These are phyloP conservation scores for Habroteleia sp. DNA, from an alignment of 2,888 invertebrate genomes.

Conservation along the genomic window DNA sequence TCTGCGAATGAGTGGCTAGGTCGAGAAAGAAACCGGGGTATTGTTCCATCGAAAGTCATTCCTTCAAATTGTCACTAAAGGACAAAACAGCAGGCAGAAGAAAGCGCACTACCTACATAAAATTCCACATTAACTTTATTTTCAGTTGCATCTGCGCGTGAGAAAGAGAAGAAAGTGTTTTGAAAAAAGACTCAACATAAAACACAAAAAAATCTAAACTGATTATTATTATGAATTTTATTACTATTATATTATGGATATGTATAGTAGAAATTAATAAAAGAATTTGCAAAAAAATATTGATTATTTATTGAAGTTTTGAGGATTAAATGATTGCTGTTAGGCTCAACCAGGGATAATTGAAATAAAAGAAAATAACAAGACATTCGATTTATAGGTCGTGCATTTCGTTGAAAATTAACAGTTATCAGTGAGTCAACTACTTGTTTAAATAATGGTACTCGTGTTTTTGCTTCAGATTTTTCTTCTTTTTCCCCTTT, in stretches of 20 bases:
- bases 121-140: slow-evolving; percentile 37
- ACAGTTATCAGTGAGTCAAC: no score
- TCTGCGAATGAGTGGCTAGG: slow-evolving; percentile 17
- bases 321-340: no score
- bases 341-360: no score
- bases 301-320: no score
- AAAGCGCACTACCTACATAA: slow-evolving; percentile 37
- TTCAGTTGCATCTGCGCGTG: slow-evolving; percentile 22
- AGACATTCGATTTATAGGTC: no score
- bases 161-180: slow-evolving; percentile 18
- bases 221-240: slow-evolving; percentile 34
- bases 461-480: slow-evolving; percentile 39
- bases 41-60: slow-evolving; percentile 49
- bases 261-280: slow-evolving; percentile 54
- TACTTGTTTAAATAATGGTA: slow-evolving; percentile 24
- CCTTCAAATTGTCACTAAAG: slow-evolving; percentile 18
- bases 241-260: slow-evolving; percentile 47
- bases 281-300: slow-evolving; percentile 45
- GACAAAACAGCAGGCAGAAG: background rate
- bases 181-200: slow-evolving; percentile 5
- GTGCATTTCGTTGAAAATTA: no score
- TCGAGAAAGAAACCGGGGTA: slow-evolving; percentile 1
- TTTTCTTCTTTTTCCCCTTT: slow-evolving; percentile 39
- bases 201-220: no score
- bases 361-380: no score